Percentiles rank a stretch among this genome's conserved stretches.
These are phyloP conservation scores for Ditula angustiorana DNA, from an alignment of 2,888 invertebrate species.

Conservation along the genomic window DNA sequence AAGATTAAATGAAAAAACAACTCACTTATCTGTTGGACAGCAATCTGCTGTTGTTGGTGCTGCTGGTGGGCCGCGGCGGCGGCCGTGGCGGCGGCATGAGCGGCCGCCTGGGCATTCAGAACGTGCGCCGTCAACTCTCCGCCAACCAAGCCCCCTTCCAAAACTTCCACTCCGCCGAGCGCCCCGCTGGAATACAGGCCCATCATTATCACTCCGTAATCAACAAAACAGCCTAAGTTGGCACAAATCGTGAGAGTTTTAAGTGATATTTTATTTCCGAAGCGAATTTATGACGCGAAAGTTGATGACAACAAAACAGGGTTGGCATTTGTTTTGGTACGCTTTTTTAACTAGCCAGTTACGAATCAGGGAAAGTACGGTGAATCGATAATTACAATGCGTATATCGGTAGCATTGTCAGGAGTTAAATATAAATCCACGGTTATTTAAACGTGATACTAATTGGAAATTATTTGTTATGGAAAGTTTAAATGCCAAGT, in stretches of 20 bases:
- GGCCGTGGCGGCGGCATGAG: constrained; percentile 76
- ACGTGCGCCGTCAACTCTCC: constrained; percentile 77
- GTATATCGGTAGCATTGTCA: constrained; percentile 41
- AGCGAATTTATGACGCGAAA: constrained; percentile 28
- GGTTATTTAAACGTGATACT: not conserved
- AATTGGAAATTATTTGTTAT: not conserved
- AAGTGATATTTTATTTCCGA: not conserved
- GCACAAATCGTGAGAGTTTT: constrained; percentile 41
- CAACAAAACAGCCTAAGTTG: constrained; percentile 37
- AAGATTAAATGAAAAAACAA: constrained; percentile 38
- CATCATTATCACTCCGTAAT: constrained; percentile 69
- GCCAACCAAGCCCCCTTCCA: constrained; percentile 75
- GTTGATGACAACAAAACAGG: constrained; percentile 53
- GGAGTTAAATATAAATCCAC: not conserved
- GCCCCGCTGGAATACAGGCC: constrained; percentile 85
- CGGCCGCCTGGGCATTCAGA: constrained; percentile 80
- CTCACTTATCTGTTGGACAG: constrained; percentile 78
- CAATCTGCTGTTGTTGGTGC: constrained; percentile 71
- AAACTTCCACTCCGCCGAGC: constrained; percentile 80
- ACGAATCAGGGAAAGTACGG: constrained; percentile 21
- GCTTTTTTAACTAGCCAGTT: constrained; percentile 53
- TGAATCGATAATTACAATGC: constrained; percentile 47
- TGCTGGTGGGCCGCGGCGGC: constrained; percentile 74
- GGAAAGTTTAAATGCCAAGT: constrained; percentile 6
- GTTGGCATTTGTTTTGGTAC: constrained; percentile 46